Evolutionary conservation across 2,113 vertebrate species (phyloP).

Genomic region (Protomyctophum bolini): DNA sequence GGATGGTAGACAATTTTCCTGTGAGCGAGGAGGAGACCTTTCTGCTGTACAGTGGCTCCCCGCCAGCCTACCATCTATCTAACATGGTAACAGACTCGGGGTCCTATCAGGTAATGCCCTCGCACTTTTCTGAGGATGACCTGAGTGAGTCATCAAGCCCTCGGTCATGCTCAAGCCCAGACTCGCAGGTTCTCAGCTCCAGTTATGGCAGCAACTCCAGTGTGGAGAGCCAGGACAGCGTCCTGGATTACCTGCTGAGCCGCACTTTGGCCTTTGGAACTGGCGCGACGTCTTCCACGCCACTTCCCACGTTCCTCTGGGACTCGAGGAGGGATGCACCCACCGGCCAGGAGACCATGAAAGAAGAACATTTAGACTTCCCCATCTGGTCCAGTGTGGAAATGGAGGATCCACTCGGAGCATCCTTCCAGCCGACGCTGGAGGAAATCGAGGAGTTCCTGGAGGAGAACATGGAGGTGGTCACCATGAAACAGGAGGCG

Average conservation of each 20-base stretch:
- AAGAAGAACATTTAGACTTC: conserved; percentile 86
- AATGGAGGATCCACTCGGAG: conserved; percentile 78
- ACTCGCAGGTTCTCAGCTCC: conserved; percentile 88
- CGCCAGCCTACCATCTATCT: conserved; percentile 74
- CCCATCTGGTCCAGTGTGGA: conserved; percentile 80
- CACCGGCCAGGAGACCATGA: conserved; percentile 66
- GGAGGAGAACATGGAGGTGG: conserved; percentile 92
- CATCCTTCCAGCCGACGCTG: conserved; percentile 90
- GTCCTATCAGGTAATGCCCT: conserved; percentile 87
- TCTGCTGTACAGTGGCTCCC: conserved; percentile 74
- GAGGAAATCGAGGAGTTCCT: conserved; percentile 97
- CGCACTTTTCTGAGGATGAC: conserved; percentile 91
- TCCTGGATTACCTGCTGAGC: conserved; percentile 90
- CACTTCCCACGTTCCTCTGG: conserved; percentile 77
- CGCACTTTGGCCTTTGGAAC: conserved; percentile 81
- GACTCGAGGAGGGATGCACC: conserved; percentile 78
- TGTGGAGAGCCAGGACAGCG: conserved; percentile 85
- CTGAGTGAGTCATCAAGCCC: conserved; percentile 89
- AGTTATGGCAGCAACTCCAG: conserved; percentile 84
- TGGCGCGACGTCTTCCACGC: conserved; percentile 41
- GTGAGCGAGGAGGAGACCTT: conserved; percentile 84
- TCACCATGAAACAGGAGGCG: conserved; percentile 80
- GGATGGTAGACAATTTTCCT: conserved; percentile 92
- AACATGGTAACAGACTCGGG: conserved; percentile 82
- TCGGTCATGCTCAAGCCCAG: conserved; percentile 91